Evolutionary conservation across 2,888 invertebrate genomes (phyloP).

Genomic region (Notodonta dromedarius): DNA sequence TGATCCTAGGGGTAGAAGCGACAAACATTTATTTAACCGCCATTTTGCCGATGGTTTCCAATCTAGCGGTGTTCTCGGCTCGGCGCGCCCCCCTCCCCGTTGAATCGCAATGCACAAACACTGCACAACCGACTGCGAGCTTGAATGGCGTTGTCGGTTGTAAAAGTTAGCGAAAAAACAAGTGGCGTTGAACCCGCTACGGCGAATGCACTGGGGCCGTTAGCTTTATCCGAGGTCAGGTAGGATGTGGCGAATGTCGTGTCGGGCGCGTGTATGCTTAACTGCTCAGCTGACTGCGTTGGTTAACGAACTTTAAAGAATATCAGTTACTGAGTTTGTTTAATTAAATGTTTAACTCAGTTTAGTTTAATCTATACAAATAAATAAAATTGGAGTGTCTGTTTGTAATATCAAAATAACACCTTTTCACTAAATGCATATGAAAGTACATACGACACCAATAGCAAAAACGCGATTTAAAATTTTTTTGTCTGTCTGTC

Average conservation of each 20-base stretch:
- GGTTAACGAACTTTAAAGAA: conserved; percentile 24
- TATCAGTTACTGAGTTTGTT: too few relatives aligned
- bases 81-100: conserved; percentile 5
- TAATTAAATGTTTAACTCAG: too few relatives aligned
- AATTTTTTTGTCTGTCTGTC: too few relatives aligned
- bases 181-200: conserved; percentile 69
- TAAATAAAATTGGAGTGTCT: too few relatives aligned
- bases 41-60: not conserved
- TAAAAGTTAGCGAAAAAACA: conserved; percentile 70
- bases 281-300: conserved; percentile 48
- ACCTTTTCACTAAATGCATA: too few relatives aligned
- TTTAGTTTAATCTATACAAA: too few relatives aligned
- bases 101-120: conserved; percentile 28
- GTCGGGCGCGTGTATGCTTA: conserved; percentile 45
- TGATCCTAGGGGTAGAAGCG: too few relatives aligned
- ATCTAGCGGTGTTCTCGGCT: not conserved
- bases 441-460: too few relatives aligned
- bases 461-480: too few relatives aligned
- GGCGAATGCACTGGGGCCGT: conserved; percentile 72
- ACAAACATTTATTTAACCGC: too few relatives aligned
- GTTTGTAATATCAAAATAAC: too few relatives aligned
- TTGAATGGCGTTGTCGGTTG: conserved; percentile 55
- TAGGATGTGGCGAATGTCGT: conserved; percentile 43
- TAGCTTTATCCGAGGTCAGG: conserved; percentile 78
- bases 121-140: conserved; percentile 23